Base-by-base conservation (phyloP, 2,888 invertebrate genomes). In the Noctua fimbriata region DNA sequence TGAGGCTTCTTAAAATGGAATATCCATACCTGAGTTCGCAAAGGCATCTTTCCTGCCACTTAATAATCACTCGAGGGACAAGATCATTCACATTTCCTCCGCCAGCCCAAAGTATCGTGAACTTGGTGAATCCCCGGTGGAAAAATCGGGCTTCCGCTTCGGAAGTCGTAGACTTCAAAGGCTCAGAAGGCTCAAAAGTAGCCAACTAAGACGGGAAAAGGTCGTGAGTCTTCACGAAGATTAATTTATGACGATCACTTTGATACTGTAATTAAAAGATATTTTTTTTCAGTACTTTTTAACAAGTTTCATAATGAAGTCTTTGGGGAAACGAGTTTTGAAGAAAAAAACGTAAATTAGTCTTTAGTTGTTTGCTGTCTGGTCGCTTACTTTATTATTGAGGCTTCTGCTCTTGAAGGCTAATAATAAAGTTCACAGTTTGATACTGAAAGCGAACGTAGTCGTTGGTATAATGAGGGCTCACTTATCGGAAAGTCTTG, bases 201-300 rank as follows among this genome's bases (percentile, higher is more conserved):
- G 78, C 67, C 79, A 87, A 79, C 77, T 75, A 79, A 73, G 73
- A 76, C 73, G 79, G 71, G 41, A 80, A 89, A 83, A 84, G 84
- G 81, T 83, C 86, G 55, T 58, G 69, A 78, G 75, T 78, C 82
- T 82, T 87, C 83, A 84, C 84, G 36, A 83, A 88, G 86, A 89
- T 89, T 90, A 91, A 91, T 90, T 91, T 89, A 91, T 88, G 83
- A 85, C 87, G 88, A 88, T 88, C 86, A 87, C 90, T 90, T 90
- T 87, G 88, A 90, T 87, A 89, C 87, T 89, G 85, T 89, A 91
- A 91, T 91, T 90, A 88, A 88, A 87, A 86, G 69, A 85, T 80
- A n/a, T 82, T 86, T 84, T 66, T 83, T 84, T 82, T 82, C 67
- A 32, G 24, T 69, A 82, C 67, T 79, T 88, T 81, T 83, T 78